Evolutionary conservation across 2,888 invertebrate genomes (phyloP).

Genomic region (Bombylius discolor): DNA sequence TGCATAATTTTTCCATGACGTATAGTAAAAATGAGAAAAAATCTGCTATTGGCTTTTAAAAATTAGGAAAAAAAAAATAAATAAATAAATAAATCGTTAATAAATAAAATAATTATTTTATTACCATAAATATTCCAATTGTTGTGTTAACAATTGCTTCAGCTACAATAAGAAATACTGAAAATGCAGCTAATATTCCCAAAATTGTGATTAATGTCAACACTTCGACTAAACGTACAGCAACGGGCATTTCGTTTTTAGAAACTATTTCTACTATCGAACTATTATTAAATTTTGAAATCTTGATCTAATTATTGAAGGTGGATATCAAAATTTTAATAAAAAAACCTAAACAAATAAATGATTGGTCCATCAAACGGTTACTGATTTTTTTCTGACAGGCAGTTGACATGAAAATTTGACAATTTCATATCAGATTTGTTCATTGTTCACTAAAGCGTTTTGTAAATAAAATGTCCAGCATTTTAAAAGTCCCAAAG

Average conservation of each 20-base stretch:
- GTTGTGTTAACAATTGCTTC: constrained; percentile 17
- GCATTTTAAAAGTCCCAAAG: no score
- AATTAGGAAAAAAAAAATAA: neutral
- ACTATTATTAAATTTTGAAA: neutral
- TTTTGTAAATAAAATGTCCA: no score
- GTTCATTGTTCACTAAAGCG: no score
- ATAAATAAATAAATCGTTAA: neutral
- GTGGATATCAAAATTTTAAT: no score
- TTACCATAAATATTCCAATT: constrained; percentile 19
- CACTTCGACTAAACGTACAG: constrained; percentile 22
- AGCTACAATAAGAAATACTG: constrained; percentile 19
- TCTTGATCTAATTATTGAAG: no score
- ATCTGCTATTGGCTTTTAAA: neutral
- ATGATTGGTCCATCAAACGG: no score
- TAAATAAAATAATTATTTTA: neutral
- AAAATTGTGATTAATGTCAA: constrained; percentile 19
- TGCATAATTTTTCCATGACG: constrained; percentile 2
- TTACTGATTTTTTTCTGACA: no score
- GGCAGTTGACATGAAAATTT: no score
- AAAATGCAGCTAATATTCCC: constrained; percentile 19
- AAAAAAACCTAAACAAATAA: no score
- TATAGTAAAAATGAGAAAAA: neutral
- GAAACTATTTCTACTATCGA: neutral
- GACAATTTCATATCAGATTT: no score
- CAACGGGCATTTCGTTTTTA: constrained; percentile 18